phyloP scores from a whole-genome alignment of 1,140 invertebrate species.

The Aricia agestis region DNA sequence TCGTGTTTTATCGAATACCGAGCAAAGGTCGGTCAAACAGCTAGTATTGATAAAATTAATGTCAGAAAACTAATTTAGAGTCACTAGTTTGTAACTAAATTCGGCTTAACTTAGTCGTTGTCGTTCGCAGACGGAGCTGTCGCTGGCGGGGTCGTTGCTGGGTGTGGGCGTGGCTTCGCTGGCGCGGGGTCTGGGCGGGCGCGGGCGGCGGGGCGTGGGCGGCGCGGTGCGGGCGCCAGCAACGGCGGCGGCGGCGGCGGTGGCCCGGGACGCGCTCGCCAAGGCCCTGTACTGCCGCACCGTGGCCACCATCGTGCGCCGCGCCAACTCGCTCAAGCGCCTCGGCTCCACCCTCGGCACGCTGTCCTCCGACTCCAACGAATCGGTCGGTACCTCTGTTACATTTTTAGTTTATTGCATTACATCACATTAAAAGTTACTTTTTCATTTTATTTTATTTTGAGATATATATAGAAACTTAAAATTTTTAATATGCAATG shows the following conservation, averaged over 20 bases:
- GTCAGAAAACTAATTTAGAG: too few relatives aligned
- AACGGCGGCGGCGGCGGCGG: slow-evolving; percentile 88
- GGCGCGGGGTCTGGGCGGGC: slow-evolving; percentile 89
- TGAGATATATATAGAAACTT: too few relatives aligned
- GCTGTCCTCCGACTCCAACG: slow-evolving; percentile 92
- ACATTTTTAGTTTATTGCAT: background rate
- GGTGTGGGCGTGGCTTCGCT: slow-evolving; percentile 85
- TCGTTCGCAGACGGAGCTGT: slow-evolving; percentile 29
- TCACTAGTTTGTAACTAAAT: too few relatives aligned
- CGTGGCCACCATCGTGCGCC: slow-evolving; percentile 94
- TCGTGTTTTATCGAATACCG: too few relatives aligned
- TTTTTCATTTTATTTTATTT: too few relatives aligned
- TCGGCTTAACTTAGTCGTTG: too few relatives aligned
- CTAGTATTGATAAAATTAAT: too few relatives aligned
- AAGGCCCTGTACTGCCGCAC: slow-evolving; percentile 96
- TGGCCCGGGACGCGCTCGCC: slow-evolving; percentile 91
- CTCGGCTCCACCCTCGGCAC: slow-evolving; percentile 92
- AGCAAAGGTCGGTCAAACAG: too few relatives aligned
- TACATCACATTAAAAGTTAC: too few relatives aligned
- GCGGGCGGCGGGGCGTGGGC: slow-evolving; percentile 88
- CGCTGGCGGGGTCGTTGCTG: slow-evolving; percentile 28
- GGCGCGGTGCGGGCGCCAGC: slow-evolving; percentile 93
- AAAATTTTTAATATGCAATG: too few relatives aligned
- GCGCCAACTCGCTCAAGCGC: slow-evolving; percentile 94
- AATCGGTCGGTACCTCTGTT: slow-evolving; percentile 82